These are phyloP conservation scores for Lemur catta DNA, from an alignment of 2,797 vertebrate species.

Conservation along the genomic window DNA sequence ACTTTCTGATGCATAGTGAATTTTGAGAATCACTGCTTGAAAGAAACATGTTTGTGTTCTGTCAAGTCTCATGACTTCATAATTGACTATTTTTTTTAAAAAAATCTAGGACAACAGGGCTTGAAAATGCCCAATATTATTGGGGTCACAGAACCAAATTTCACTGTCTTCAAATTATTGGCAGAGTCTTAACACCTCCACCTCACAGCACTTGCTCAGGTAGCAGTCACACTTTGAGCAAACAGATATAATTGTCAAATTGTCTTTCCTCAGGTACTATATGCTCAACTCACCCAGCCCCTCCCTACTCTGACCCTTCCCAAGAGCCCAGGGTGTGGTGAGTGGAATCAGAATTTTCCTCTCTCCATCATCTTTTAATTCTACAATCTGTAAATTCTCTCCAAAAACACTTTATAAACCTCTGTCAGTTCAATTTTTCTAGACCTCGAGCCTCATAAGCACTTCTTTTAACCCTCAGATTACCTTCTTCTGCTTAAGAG, in stretches of 20 bases:
- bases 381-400: neutral
- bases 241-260: fast-evolving
- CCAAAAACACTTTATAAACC: neutral
- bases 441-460: neutral
- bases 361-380: neutral
- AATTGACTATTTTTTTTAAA: neutral
- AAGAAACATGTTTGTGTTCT: neutral
- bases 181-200: neutral
- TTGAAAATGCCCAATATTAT: neutral
- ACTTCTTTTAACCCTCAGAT: neutral
- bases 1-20: neutral
- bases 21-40: neutral
- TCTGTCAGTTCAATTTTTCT: neutral
- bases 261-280: neutral
- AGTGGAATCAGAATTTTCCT: neutral
- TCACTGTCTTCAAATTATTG: neutral
- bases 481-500: neutral
- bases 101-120: neutral
- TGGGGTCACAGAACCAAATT: neutral
- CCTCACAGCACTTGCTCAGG: neutral
- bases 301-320: neutral
- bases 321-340: neutral
- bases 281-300: too few species aligned
- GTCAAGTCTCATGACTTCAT: neutral
- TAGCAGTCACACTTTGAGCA: neutral